Evolutionary conservation across 2,113 vertebrate genomes (phyloP).

Genomic region (Gambusia holbrooki): DNA sequence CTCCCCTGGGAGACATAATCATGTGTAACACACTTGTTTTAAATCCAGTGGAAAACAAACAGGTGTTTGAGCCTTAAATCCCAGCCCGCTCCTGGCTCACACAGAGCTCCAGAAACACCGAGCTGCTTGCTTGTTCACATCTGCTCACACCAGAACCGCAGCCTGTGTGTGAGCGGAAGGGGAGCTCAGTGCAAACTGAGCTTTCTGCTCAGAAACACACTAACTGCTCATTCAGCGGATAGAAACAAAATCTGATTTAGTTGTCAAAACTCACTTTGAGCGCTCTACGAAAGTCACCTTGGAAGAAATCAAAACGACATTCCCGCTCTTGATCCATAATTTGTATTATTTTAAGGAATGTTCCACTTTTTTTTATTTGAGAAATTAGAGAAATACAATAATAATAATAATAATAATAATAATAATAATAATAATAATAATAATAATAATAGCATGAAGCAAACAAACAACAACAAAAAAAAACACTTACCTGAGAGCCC

Average conservation of each 20-base stretch:
- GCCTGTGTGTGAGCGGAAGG: not conserved
- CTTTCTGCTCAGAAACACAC: not conserved
- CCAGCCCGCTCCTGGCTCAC: slow-evolving; percentile 14
- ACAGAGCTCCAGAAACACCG: not conserved
- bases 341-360: no score
- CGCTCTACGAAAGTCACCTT: slow-evolving; percentile 19
- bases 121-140: not conserved
- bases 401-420: no score
- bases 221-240: not conserved
- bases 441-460: no score
- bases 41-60: slow-evolving; percentile 72
- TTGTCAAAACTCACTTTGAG: not conserved
- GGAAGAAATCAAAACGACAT: not conserved
- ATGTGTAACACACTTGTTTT: slow-evolving; percentile 74
- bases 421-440: no score
- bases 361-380: no score
- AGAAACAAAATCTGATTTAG: not conserved
- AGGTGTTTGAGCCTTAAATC: slow-evolving; percentile 68
- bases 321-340: not conserved
- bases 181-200: not conserved
- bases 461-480: not conserved
- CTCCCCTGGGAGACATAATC: slow-evolving; percentile 71
- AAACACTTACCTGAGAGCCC: slow-evolving; percentile 71
- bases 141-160: not conserved
- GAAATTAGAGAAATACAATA: no score